phyloP scores from a whole-genome alignment of 2,888 invertebrate genomes.

The Cacoxenus indagator region DNA sequence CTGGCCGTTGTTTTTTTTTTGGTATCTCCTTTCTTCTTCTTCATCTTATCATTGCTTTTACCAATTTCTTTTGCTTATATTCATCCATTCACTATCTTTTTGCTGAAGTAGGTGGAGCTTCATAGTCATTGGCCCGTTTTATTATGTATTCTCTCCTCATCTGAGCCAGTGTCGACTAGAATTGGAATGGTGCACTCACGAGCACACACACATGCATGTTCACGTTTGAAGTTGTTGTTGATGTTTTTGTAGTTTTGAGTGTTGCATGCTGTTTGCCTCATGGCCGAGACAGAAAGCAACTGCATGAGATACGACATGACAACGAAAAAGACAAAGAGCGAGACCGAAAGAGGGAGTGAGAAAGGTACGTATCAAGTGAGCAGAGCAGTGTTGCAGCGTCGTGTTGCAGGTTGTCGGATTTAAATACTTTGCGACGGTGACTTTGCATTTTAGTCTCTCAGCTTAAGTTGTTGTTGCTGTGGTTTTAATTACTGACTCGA shows the following conservation, averaged over 20 bases:
- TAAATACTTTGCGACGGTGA: too few relatives aligned
- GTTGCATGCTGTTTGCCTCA: not conserved
- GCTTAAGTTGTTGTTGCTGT: too few relatives aligned
- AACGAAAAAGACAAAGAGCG: not conserved
- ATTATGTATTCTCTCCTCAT: slow-evolving; percentile 60
- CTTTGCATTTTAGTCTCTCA: too few relatives aligned
- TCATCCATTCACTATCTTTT: slow-evolving; percentile 30
- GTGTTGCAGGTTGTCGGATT: too few relatives aligned
- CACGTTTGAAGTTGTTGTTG: not conserved
- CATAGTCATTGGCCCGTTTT: slow-evolving; percentile 66
- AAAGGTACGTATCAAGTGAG: not conserved
- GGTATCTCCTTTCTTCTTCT: slow-evolving; percentile 15
- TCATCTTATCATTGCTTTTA: not conserved
- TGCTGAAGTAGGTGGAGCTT: slow-evolving; percentile 67
- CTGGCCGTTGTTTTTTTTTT: slow-evolving; percentile 9
- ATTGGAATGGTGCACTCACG: slow-evolving; percentile 34
- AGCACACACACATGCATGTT: not conserved
- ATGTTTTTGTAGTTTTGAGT: not conserved
- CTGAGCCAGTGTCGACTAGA: slow-evolving; percentile 23
- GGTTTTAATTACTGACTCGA: too few relatives aligned
- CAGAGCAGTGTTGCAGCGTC: too few relatives aligned
- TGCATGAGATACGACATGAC: not conserved
- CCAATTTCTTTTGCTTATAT: not conserved
- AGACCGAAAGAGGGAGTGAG: not conserved
- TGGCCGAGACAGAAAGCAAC: not conserved